A percentile compares a stretch with the other conserved stretches of the same genome.
Conservation (phyloP, 2,113 vertebrate genomes). For the Mustela nigripes region DNA sequence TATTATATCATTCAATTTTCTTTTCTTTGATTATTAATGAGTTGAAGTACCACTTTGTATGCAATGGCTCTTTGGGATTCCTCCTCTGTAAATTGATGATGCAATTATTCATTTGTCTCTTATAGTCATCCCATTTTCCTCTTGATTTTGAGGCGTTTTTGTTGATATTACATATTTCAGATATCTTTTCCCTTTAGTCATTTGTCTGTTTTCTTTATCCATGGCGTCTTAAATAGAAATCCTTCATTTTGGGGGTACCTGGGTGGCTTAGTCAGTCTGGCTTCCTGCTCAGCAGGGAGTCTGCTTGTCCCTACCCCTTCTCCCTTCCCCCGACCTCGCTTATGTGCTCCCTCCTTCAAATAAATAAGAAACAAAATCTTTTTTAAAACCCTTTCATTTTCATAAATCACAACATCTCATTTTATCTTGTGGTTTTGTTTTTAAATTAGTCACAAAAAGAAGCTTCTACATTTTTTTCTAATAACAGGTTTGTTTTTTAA, state of each 20-base stretch:
- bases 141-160: neutral
- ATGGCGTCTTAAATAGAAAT: neutral
- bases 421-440: neutral
- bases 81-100: neutral
- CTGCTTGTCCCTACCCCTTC: neutral
- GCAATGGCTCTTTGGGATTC: neutral
- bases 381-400: neutral
- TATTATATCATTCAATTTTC: neutral
- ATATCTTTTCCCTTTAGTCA: neutral
- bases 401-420: neutral
- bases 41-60: neutral
- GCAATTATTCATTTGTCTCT: neutral
- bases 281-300: neutral
- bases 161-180: neutral
- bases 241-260: neutral
- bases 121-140: neutral
- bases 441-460: constrained; percentile 3
- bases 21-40: neutral
- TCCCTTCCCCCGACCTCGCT: neutral
- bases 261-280: neutral
- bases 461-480: neutral
- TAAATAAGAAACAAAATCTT: neutral
- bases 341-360: neutral
- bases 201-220: neutral
- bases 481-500: neutral